Base-by-base conservation (phyloP, 1,140 invertebrate genomes). In the Hylaeus anthracinus region DNA sequence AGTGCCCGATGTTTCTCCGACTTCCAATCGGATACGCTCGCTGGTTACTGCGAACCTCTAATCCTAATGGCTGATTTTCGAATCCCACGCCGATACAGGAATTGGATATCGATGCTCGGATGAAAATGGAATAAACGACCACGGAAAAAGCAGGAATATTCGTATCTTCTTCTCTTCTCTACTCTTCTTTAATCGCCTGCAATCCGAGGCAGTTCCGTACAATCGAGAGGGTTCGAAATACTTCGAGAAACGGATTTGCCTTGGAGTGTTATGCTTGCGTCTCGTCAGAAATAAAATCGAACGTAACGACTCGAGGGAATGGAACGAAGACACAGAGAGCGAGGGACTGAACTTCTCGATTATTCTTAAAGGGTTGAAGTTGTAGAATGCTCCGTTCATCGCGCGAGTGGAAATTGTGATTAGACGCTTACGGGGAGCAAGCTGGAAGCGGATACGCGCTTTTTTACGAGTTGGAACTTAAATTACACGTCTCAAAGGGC, bases 211-310 rank as follows among this genome's bases (percentile, higher is more conserved):
- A 6, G 39, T 63, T 78, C 41, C 64, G 26, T 26, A 26, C 26
- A 37, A 39, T 51, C 63, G 53, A n/a, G 6, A 26, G 65, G 12
- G 70, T 77, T 77, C 41, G 45, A 60, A 60, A 70, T 53, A 53
- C 37, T 76, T 43, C 45, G 5, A 53, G 65, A 51, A 55, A 45
- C 53, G 64, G 74, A 77, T 77, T 77, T 70, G 55, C 74, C 60
- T 77, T 77, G 48, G 65, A 26, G 66, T 41, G 56, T 65, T 70
- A 70, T 8, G 45, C 26, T 12, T 58, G 74, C 58, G 45, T 76
- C 64, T 41, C 55, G 63, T 56, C 8, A 37, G 41, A 55, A 39
- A 15, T 55, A 53, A 77, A 60, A 77, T 77, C 74, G 55, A 66
- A 70, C 45, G 70, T 77, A 58, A 60, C 60, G 55, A 58, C 37